phyloP scores from a whole-genome alignment of 1,140 invertebrate genomes.

The Camponotus floridanus region DNA sequence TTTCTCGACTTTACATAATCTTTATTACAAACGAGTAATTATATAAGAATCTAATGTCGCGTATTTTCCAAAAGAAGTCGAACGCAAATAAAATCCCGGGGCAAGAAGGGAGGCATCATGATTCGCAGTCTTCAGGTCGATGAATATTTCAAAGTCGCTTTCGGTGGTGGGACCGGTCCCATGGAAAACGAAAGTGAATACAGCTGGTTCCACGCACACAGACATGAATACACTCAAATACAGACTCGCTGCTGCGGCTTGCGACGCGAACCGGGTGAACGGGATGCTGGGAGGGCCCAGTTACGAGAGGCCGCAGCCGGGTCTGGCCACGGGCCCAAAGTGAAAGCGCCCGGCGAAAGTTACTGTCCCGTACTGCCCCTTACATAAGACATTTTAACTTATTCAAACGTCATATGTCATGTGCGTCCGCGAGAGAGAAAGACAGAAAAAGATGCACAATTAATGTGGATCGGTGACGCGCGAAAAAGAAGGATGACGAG shows the following conservation, averaged over 20 bases:
- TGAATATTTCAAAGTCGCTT: conserved; percentile 54
- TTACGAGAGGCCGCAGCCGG: conserved; percentile 73
- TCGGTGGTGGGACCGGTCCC: conserved; percentile 61
- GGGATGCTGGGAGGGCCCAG: conserved; percentile 80
- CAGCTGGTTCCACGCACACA: conserved; percentile 8
- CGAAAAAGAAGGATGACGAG: neutral
- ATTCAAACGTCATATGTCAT: conserved; percentile 80
- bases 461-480: conserved; percentile 30
- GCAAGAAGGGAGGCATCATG: neutral
- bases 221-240: neutral
- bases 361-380: conserved; percentile 77
- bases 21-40: conserved; percentile 21
- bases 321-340: conserved; percentile 76
- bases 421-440: neutral
- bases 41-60: conserved; percentile 42
- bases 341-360: conserved; percentile 85
- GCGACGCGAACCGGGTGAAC: conserved; percentile 78
- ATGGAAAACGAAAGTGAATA: conserved; percentile 78
- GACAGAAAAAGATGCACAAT: conserved; percentile 58
- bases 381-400: conserved; percentile 83
- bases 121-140: neutral
- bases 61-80: conserved; percentile 39
- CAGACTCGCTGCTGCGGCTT: neutral
- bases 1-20: conserved; percentile 37
- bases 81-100: conserved; percentile 6